These are phyloP conservation scores for Phymatocera aterrima DNA, from an alignment of 2,888 invertebrate genomes.

Conservation along the genomic window DNA sequence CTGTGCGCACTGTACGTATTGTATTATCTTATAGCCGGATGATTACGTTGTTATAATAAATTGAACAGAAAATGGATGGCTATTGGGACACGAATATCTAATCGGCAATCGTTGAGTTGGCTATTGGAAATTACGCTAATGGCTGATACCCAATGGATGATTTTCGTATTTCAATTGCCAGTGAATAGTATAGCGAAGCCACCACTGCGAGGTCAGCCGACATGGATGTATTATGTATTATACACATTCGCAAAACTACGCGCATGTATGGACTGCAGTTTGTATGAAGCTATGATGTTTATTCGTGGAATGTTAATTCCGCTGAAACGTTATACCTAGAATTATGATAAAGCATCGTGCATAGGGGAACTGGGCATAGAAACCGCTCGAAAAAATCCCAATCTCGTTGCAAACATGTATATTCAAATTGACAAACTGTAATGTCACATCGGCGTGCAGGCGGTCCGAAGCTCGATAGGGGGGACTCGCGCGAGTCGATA, in stretches of 20 bases:
- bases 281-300: conserved; percentile 45
- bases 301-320: conserved; percentile 53
- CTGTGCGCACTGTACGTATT: too few relatives aligned
- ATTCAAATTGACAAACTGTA: neutral
- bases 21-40: too few relatives aligned
- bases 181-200: conserved; percentile 33
- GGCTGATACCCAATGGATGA: conserved; percentile 44
- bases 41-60: conserved; percentile 52
- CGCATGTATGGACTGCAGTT: neutral
- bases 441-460: neutral
- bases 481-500: neutral
- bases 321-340: neutral
- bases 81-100: conserved; percentile 43
- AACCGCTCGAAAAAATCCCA: neutral
- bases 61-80: conserved; percentile 51
- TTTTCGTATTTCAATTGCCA: conserved; percentile 54
- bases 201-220: neutral
- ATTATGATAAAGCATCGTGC: conserved; percentile 29
- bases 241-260: too few relatives aligned
- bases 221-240: neutral
- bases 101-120: conserved; percentile 53
- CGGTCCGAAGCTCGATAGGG: neutral
- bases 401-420: neutral
- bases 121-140: conserved; percentile 50
- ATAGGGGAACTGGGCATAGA: neutral